phyloP scores from a whole-genome alignment of 1,140 invertebrate genomes.

The Steinernema khuongi region DNA sequence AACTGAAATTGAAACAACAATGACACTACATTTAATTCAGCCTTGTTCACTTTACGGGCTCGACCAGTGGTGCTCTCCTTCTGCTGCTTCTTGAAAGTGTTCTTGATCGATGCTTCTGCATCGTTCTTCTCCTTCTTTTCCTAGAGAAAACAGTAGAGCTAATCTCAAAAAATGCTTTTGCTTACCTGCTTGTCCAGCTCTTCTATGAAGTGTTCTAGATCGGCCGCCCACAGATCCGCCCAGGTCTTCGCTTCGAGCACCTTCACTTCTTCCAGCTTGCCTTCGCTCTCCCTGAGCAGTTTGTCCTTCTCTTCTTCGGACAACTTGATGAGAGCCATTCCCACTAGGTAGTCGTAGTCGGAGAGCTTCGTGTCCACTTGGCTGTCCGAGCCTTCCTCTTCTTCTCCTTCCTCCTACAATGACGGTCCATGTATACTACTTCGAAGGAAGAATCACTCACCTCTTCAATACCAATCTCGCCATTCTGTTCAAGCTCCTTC shows the following conservation, averaged over 20 bases:
- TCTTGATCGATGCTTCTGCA: conserved; percentile 39
- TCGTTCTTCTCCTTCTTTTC: conserved; percentile 48
- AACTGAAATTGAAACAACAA: background rate
- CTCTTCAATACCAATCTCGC: conserved; percentile 48
- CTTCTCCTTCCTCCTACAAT: no score
- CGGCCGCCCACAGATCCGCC: conserved; percentile 76
- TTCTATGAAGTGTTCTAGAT: conserved; percentile 72
- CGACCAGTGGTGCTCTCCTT: background rate
- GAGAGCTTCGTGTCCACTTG: conserved; percentile 50
- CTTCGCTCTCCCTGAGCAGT: conserved; percentile 70
- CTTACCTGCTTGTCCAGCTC: conserved; percentile 63
- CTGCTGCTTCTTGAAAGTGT: conserved; percentile 39
- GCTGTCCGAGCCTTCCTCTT: background rate
- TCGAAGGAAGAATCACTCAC: no score
- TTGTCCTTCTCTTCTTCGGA: conserved; percentile 74
- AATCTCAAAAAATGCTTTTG: conserved; percentile 66
- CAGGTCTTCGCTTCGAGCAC: conserved; percentile 67
- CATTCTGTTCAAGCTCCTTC: conserved; percentile 45
- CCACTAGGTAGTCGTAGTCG: conserved; percentile 79
- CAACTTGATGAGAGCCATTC: conserved; percentile 68
- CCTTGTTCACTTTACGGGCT: background rate
- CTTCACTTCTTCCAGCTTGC: conserved; percentile 59
- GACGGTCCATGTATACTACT: no score
- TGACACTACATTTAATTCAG: background rate
- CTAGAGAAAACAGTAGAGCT: conserved; percentile 63